Conservation (phyloP, 2,888 invertebrate species). For the Leptinotarsa tumamoca region DNA sequence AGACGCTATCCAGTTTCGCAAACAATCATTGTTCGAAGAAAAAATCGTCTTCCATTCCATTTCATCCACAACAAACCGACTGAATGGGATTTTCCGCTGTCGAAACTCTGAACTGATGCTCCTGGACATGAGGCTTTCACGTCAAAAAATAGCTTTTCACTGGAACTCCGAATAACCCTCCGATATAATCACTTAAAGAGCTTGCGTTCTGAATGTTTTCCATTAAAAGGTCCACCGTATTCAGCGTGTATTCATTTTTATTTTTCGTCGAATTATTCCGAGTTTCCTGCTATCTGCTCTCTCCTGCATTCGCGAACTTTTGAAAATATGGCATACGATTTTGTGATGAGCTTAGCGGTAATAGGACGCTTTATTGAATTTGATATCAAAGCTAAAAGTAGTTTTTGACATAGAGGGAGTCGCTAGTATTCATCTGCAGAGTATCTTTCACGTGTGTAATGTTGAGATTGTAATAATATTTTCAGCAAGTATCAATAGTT, state of each 20-base stretch:
- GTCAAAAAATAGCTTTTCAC: conserved; percentile 15
- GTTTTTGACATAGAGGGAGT: not conserved
- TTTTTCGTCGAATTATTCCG: conserved; percentile 2
- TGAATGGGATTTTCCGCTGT: conserved; percentile 7
- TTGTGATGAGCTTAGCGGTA: not conserved
- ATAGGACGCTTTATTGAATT: not conserved
- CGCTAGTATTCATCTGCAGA: not conserved
- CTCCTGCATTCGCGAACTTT: not conserved
- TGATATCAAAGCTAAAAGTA: not conserved
- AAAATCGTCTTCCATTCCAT: not conserved
- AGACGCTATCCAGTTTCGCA: not conserved
- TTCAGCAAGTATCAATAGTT: too few relatives aligned
- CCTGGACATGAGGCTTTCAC: conserved; percentile 12
- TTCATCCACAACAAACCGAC: conserved; percentile 1
- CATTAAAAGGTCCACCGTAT: conserved; percentile 25
- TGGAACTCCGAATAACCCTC: conserved; percentile 1
- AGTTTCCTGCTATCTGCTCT: not conserved
- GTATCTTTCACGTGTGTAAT: too few relatives aligned
- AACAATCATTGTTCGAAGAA: not conserved
- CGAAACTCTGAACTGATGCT: conserved; percentile 1
- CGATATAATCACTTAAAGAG: conserved; percentile 28
- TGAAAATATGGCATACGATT: not conserved
- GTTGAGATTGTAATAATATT: too few relatives aligned
- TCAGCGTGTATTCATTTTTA: conserved; percentile 12
- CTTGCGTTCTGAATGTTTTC: conserved; percentile 24